Evolutionary conservation across 2,797 vertebrate genomes (phyloP).

Genomic region (Naso thynnoides): DNA sequence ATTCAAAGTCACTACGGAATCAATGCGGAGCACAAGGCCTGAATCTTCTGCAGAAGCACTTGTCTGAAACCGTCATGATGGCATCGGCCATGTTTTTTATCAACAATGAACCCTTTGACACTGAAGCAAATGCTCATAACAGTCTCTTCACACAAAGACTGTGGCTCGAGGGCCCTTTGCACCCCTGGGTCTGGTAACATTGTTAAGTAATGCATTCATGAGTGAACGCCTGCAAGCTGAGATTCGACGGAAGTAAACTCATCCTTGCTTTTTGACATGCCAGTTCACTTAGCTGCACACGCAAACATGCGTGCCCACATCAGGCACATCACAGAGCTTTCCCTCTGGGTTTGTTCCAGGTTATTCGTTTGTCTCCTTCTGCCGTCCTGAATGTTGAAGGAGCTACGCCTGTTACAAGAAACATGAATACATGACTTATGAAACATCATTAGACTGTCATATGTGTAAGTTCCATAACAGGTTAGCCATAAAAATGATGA

Average conservation of each 20-base stretch:
- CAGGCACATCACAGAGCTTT: conserved; percentile 1
- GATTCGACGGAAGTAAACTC: conserved; percentile 12
- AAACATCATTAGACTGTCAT: conserved; percentile 7
- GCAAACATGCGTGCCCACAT: conserved; percentile 16
- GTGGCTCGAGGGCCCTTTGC: neutral
- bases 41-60: neutral
- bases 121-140: neutral
- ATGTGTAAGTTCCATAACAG: neutral
- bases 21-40: neutral
- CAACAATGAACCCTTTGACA: conserved; percentile 22
- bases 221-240: conserved; percentile 17
- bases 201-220: conserved; percentile 22
- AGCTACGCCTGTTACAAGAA: neutral
- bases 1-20: too few species aligned
- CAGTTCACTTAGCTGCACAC: conserved; percentile 28
- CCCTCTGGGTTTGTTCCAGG: neutral
- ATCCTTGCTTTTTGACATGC: neutral
- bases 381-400: conserved; percentile 7
- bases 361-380: conserved; percentile 1
- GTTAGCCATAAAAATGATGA: too few species aligned
- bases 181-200: conserved; percentile 9
- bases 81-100: neutral
- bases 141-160: neutral
- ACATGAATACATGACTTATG: conserved; percentile 20
- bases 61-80: neutral